These are phyloP conservation scores for Trissoscelio sp. DNA, from an alignment of 2,888 invertebrate species.

Conservation along the genomic window DNA sequence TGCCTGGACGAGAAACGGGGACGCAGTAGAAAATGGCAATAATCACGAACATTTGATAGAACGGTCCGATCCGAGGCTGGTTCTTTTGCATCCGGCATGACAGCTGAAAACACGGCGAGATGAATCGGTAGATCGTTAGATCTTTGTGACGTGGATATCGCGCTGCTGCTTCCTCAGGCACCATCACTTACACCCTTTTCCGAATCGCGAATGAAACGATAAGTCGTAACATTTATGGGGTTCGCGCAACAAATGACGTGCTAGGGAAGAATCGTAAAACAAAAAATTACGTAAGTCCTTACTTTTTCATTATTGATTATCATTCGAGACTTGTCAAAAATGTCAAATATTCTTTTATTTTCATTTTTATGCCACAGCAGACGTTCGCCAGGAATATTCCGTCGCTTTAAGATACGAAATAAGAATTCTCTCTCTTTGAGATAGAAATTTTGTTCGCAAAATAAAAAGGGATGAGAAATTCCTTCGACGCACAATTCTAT, in stretches of 20 bases:
- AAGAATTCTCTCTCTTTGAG: too few relatives aligned
- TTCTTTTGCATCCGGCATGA: slow-evolving; percentile 44
- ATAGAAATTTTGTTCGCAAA: too few relatives aligned
- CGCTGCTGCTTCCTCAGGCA: slow-evolving; percentile 25
- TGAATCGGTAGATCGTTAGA: slow-evolving; percentile 69
- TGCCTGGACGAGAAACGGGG: slow-evolving; percentile 70
- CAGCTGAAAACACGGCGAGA: slow-evolving; percentile 58
- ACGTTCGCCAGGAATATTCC: too few relatives aligned
- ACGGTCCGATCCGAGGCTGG: slow-evolving; percentile 41
- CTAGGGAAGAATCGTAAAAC: slow-evolving; percentile 26
- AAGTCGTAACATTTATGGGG: slow-evolving; percentile 32
- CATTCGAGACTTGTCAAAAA: too few relatives aligned
- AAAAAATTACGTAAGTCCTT: slow-evolving; percentile 56
- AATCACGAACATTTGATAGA: slow-evolving; percentile 77
- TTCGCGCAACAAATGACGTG: slow-evolving; percentile 51
- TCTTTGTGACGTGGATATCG: slow-evolving; percentile 27
- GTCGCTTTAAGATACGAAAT: too few relatives aligned
- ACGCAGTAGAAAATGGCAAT: slow-evolving; percentile 75
- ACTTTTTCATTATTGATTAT: slow-evolving; percentile 1
- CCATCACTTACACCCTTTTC: slow-evolving; percentile 34
- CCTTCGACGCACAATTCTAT: background rate
- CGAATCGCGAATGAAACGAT: slow-evolving; percentile 27
- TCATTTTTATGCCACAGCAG: background rate
- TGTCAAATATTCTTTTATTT: too few relatives aligned
- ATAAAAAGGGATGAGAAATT: too few relatives aligned